Base-by-base conservation (phyloP, 2,113 vertebrate genomes). In the Hippocampus comes region DNA sequence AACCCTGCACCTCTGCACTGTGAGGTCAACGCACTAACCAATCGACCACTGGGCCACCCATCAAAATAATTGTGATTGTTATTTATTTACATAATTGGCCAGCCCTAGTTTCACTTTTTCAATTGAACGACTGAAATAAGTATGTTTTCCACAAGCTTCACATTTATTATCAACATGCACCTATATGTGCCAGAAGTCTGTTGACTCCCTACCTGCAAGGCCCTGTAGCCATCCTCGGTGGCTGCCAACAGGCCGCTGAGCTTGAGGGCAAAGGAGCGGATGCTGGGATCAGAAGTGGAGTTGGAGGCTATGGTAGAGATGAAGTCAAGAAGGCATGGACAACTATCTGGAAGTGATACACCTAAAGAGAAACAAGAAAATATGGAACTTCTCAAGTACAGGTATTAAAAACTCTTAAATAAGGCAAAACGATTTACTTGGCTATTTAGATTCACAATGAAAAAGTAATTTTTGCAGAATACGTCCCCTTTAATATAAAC, bases 261-360 rank as follows among this genome's bases (percentile, higher is more conserved):
- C 71, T 92, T 94, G 49, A 98, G 88, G 0, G 90, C 60, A 3
- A 98, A 98, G 66, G 95, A 90, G 38, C 96, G 90, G 75, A 95
- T 84, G 12, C 79, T 72, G 0, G 94, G 82, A 21, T 91, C 93
- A 30, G 90, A 69, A 0, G 92, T 85, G 0, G 83, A 75, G 67
- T 89, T 80, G 0, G 78, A 70, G 70, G 90, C 84, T 71, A 93
- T 82, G 0, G 87, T 84, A 30, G 82, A 77, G 63, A 96, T 78
- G 53, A 98, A 90, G 18, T 91, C 86, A 0, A 86, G 74, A 71
- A 99, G 88, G 74, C 94, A 96, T 0, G 94, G 94, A 41, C 93
- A 92, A 30, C 90, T 78, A 67, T 91, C 90, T 56, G 95, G 14
- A 59, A 96, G 82, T 55, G 81, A 73, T 25, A 86, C 74, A 0